Base-by-base conservation (phyloP, 2,888 invertebrate species). In the Kuschelorhynchus macadamiae region DNA sequence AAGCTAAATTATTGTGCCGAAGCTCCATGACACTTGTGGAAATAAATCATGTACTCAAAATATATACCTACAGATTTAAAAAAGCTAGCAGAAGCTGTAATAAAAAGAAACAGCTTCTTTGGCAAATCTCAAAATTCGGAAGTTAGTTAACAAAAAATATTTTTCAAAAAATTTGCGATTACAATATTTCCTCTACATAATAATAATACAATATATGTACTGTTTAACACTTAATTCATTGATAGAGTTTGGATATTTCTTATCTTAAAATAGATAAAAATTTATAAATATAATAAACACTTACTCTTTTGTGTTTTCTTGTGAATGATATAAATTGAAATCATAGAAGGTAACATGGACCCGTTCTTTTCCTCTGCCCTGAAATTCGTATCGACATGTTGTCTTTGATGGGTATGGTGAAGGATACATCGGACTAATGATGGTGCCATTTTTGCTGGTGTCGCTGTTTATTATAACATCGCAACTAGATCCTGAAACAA, bases 341-440 rank as follows among this genome's bases (percentile, higher is more conserved):
- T 94, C 93, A 81, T 91, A 91, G 86, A 95, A 95, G 77, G 90
- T 86, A 81, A 96, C 88, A 86, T 94, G 92, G 74, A 96, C 91
- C 78, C 94, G 86, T 83, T 97, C 95, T 75, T 91, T 91, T 56
- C 92, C 92, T 72, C 91, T 87, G 42, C 96, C 96, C 79, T 92
- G 91, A 84, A 97, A 97, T 80, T 96, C 94, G 84, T 94, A 97
- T 78, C 92, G 91, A 84, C 97, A 97, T 77, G 91, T 90, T 60
- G 93, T 90, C 78, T 91, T 89, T 20, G 91, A 85, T 49, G 94
- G 92, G 84, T 95, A 96, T 49, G 91, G 89, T 66, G 90, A 88
- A n/a, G 92, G 94, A 82, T 92, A 95, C 79, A 92, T 91, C 16
- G 94, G 95, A 56, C 95, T 94, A 46, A 91, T 90, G 75, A 97